Evolutionary conservation across 1,140 invertebrate genomes (phyloP), one percentile per base, ranked within the genome.

Genomic region (Euborellia annulipes): DNA sequence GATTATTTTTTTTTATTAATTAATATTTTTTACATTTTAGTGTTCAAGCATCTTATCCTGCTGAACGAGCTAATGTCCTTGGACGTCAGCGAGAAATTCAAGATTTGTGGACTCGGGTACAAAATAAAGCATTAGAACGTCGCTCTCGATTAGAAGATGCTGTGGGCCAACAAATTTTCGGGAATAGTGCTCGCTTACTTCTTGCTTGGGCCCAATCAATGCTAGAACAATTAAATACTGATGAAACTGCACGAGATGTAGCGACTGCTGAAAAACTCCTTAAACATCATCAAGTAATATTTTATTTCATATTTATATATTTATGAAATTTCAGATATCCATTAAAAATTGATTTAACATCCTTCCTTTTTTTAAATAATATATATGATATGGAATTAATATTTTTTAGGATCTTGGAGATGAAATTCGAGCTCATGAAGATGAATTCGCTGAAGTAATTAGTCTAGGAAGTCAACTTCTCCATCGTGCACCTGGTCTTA

Each of bases 101-200:
- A 51, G 73, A 79, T 46, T 68, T 93, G 52, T 97, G 93, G 91
- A 75, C 23, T 27, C 23, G 23, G 4, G 23, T 27, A 4, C 73
- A 85, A 61, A 76, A 75, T 3, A 89, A 90, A 57, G 88, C 90
- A 1, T 70, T 73, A 9, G 82, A 90, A 41, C 66, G 89, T 17
- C 69, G 85, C 48, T 75, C 75, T 0, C 63, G 85, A 43, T 70
- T 97, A 8, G 88, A 95, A 62, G 86, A 89, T 59, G 87, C 90
- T 11, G 88, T 96, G 8, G 92, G 92, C 0, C 80, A 88, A 55
- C 88, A 95, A 62, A 88, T 96, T 52, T 97, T 98, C 61, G 85
- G 85, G 54, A 88, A 86, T 55, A 81, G 75, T 54, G 78, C 81
- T 2, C 39, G 23, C 1, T 52, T 44, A 9, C 52, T 72, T 65